Evolutionary conservation across 92 coral and sea anemone species (phyloP).

Genomic region (Epizoanthus ramosus): DNA sequence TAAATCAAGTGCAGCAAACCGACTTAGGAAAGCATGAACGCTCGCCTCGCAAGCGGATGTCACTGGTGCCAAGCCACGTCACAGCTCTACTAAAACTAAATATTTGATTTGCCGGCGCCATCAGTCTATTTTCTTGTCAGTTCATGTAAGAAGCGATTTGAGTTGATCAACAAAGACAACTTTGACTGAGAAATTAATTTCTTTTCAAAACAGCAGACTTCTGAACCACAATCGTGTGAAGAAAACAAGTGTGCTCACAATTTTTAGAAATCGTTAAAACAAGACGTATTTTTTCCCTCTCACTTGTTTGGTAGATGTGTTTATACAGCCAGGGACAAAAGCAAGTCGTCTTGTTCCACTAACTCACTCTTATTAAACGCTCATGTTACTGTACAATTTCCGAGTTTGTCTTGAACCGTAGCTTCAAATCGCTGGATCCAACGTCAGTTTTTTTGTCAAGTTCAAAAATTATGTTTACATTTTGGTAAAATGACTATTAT

Average conservation of each 20-base stretch:
- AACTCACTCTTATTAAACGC: conserved; percentile 2
- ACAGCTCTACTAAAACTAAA: background rate
- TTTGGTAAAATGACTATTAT: too few species aligned
- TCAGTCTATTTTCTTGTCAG: conserved; percentile 3
- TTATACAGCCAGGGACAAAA: background rate
- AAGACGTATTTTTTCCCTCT: background rate
- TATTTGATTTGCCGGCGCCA: conserved; percentile 17
- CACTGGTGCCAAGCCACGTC: background rate
- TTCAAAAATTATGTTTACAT: too few species aligned
- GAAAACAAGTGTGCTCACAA: background rate
- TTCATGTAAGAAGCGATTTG: conserved; percentile 4
- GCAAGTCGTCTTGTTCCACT: background rate
- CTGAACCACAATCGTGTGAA: background rate
- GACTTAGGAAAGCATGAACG: background rate
- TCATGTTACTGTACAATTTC: conserved; percentile 8
- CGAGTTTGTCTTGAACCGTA: background rate
- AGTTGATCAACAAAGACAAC: conserved; percentile 21
- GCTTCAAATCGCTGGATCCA: too few species aligned
- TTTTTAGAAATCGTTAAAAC: background rate
- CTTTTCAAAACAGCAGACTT: background rate
- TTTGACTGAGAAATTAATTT: conserved; percentile 9
- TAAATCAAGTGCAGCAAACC: conserved; percentile 12
- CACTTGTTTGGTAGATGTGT: background rate
- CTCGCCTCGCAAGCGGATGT: background rate
- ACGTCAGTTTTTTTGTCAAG: too few species aligned